These are phyloP conservation scores for Formica aserva DNA, from an alignment of 2,888 invertebrate species.

Conservation along the genomic window DNA sequence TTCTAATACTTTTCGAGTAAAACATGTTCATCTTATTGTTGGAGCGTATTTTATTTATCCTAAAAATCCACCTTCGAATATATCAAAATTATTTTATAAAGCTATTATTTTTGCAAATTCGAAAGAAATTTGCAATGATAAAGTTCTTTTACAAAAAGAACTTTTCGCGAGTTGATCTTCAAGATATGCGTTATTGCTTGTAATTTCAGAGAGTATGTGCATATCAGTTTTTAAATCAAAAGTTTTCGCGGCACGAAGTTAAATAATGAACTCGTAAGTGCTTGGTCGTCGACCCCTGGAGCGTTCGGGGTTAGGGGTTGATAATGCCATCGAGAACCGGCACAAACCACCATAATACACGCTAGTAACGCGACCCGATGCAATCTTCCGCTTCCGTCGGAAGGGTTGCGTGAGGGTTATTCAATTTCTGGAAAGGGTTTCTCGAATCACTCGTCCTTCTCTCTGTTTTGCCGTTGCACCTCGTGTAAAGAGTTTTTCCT, in stretches of 20 bases:
- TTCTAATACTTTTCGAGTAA: conserved; percentile 5
- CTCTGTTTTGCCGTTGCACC: not conserved
- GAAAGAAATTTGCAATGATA: not conserved
- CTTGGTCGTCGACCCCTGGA: conserved; percentile 73
- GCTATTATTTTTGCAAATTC: not conserved
- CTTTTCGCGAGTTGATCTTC: not conserved
- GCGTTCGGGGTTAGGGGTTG: conserved; percentile 68
- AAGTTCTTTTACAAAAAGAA: not conserved
- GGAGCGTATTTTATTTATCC: not conserved
- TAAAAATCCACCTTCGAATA: not conserved
- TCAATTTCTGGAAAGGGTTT: conserved; percentile 49
- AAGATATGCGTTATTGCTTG: not conserved
- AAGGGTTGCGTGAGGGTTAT: conserved; percentile 61
- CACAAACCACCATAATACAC: conserved; percentile 63
- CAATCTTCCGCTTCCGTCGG: conserved; percentile 60
- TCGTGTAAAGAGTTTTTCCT: not conserved
- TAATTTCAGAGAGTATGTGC: conserved; percentile 19
- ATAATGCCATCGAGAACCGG: conserved; percentile 72
- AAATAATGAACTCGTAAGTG: conserved; percentile 42
- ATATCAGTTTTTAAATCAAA: conserved; percentile 30
- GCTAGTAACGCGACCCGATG: conserved; percentile 75
- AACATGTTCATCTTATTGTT: not conserved
- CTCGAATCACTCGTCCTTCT: not conserved
- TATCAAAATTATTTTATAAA: not conserved
- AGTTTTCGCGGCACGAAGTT: conserved; percentile 34